Evolutionary conservation across 2,113 vertebrate genomes (phyloP), one percentile per base, ranked within the genome.

Genomic region (Burhinus bistriatus): DNA sequence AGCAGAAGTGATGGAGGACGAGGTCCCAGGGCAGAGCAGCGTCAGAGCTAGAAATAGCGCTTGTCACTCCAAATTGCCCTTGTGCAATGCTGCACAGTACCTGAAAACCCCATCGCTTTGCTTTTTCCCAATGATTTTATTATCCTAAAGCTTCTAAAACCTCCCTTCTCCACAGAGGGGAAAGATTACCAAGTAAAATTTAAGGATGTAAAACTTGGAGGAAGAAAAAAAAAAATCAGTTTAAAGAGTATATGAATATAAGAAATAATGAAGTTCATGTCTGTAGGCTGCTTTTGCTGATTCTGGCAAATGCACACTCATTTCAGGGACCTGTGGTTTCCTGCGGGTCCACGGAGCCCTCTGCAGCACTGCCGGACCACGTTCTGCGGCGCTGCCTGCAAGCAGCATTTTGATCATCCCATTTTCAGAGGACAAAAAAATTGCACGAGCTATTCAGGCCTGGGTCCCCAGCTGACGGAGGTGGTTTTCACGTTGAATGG

Each of bases 141-240:
- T 75, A 85, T 44, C 34, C 13, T 75, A 78, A 79, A 72, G 44
- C 42, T 73, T 95, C 83, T 72, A 68, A 97, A 95, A 26, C 26
- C 70, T 49, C 71, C 61, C 11, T 78, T 84, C 40, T 66, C 45
- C 25, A 4, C 0, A 2, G 76, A 78, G 68, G 51, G 29, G 11
- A 75, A 72, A 70, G 65, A 69, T 59, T 40, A 72, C 68, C 40
- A 20, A 27, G 70, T 69, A 85, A 83, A 83, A 91, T 54, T 45
- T 45, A 65, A 52, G 58, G 55, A 34, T 85, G 52, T 82, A 85
- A 92, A 90, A 80, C 44, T 4, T 19, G 34, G 47, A 30, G 51
- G n/a, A 73, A 69, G 36, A n/a, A 47, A 81, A 59, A 81, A 59
- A 79, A 64, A 30, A 77, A 65, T 27, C 38, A 27, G 9, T 73